Conservation (phyloP, 2,888 invertebrate genomes). For the Sialis lutaria region DNA sequence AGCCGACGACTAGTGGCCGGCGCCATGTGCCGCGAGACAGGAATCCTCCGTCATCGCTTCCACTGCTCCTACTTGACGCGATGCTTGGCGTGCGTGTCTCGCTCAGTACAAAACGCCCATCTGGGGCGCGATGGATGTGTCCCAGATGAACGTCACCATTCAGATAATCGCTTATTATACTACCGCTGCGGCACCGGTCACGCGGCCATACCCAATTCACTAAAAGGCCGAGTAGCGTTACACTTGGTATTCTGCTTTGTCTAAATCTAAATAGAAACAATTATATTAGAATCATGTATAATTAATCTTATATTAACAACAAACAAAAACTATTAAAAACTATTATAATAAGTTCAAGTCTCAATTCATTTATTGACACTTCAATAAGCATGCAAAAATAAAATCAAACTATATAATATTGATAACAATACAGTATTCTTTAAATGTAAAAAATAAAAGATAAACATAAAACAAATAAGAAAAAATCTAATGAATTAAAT, state of each 20-base stretch:
- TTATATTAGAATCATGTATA: too few relatives aligned
- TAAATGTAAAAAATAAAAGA: too few relatives aligned
- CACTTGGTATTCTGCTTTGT: conserved; percentile 89
- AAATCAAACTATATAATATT: too few relatives aligned
- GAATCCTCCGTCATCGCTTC: conserved; percentile 76
- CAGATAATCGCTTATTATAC: conserved; percentile 13
- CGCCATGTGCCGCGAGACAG: conserved; percentile 51
- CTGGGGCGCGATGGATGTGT: conserved; percentile 54
- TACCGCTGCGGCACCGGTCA: conserved; percentile 41
- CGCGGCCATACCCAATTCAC: conserved; percentile 63
- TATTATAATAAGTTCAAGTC: too few relatives aligned
- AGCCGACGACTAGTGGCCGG: conserved; percentile 41
- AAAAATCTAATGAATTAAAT: too few relatives aligned
- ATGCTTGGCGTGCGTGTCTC: conserved; percentile 37
- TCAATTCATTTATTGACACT: too few relatives aligned
- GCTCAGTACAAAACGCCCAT: conserved; percentile 53
- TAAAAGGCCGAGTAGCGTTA: conserved; percentile 52
- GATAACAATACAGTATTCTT: too few relatives aligned
- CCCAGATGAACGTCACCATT: conserved; percentile 32
- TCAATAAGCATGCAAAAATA: too few relatives aligned
- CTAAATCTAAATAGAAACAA: conserved; percentile 49
- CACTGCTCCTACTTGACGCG: conserved; percentile 32
- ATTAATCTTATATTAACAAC: too few relatives aligned
- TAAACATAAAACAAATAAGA: too few relatives aligned
- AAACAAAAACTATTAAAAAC: too few relatives aligned